Conservation (phyloP, 2,888 invertebrate genomes). For the Rhamphomyia laevipes region DNA sequence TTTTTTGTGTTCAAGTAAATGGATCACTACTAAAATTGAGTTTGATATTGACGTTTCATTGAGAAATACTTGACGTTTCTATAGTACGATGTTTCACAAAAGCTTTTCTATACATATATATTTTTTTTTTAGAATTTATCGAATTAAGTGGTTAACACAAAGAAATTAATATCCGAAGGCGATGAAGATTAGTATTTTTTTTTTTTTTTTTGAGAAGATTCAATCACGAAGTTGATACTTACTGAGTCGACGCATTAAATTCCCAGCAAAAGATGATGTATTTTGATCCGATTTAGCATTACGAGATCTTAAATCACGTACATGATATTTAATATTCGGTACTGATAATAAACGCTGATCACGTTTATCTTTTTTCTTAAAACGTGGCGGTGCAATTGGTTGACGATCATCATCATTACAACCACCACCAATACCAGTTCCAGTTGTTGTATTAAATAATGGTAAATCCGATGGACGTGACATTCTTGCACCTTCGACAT, state of each 20-base stretch:
- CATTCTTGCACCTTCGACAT: conserved; percentile 26
- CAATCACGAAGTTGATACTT: conserved; percentile 50
- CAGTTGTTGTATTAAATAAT: conserved; percentile 35
- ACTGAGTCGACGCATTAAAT: conserved; percentile 77
- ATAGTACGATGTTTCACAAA: too few relatives aligned
- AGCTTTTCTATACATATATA: too few relatives aligned
- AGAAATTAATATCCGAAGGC: too few relatives aligned
- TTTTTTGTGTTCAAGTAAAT: too few relatives aligned
- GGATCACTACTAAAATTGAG: too few relatives aligned
- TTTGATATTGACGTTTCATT: too few relatives aligned
- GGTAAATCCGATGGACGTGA: conserved; percentile 54
- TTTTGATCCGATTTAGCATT: conserved; percentile 30
- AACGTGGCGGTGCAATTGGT: conserved; percentile 45
- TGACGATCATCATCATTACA: conserved; percentile 20
- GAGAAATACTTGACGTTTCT: too few relatives aligned
- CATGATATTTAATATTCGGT: conserved; percentile 59
- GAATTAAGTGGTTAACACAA: too few relatives aligned
- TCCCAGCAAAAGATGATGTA: conserved; percentile 53
- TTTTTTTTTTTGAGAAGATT: too few relatives aligned
- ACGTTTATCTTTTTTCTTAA: conserved; percentile 44
- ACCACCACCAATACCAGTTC: not conserved
- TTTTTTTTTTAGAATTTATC: too few relatives aligned
- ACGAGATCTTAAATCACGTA: conserved; percentile 32
- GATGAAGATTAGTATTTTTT: too few relatives aligned
- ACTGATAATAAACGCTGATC: conserved; percentile 63